A percentile compares a stretch with the other conserved stretches of the same genome.
These are phyloP conservation scores for Platichthys stellatus DNA, from an alignment of 2,113 vertebrate species.

Conservation along the genomic window DNA sequence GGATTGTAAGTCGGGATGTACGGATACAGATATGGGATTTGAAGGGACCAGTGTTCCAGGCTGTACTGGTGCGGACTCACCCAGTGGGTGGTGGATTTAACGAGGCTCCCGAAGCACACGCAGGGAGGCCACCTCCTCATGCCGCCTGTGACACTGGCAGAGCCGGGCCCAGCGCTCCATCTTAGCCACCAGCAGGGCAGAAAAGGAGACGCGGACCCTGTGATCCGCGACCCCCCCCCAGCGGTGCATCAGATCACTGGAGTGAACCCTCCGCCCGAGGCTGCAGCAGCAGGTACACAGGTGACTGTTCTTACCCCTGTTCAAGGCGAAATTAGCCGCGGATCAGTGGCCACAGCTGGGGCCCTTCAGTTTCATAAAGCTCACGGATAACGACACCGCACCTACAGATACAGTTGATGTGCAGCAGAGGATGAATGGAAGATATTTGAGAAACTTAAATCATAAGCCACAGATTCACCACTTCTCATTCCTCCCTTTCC, in stretches of 20 bases:
- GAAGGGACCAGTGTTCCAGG: slow-evolving; percentile 22
- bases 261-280: slow-evolving; percentile 48
- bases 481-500: neutral
- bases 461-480: neutral
- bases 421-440: neutral
- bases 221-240: slow-evolving; percentile 54
- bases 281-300: slow-evolving; percentile 40
- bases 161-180: slow-evolving; percentile 25
- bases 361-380: slow-evolving; percentile 16
- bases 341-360: slow-evolving; percentile 40
- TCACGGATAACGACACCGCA: slow-evolving; percentile 1
- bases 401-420: neutral
- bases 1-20: slow-evolving; percentile 10
- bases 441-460: neutral
- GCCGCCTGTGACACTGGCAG: slow-evolving; percentile 34
- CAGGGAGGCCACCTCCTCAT: neutral
- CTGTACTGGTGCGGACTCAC: slow-evolving; percentile 28
- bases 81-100: slow-evolving; percentile 73
- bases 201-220: slow-evolving; percentile 46
- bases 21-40: slow-evolving; percentile 49
- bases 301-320: slow-evolving; percentile 28
- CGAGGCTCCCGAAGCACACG: slow-evolving; percentile 54
- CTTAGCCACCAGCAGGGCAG: slow-evolving; percentile 39
- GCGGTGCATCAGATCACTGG: slow-evolving; percentile 51
- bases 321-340: slow-evolving; percentile 25